phyloP scores from a whole-genome alignment of 2,888 invertebrate genomes.

The Schrankia costaestrigalis region DNA sequence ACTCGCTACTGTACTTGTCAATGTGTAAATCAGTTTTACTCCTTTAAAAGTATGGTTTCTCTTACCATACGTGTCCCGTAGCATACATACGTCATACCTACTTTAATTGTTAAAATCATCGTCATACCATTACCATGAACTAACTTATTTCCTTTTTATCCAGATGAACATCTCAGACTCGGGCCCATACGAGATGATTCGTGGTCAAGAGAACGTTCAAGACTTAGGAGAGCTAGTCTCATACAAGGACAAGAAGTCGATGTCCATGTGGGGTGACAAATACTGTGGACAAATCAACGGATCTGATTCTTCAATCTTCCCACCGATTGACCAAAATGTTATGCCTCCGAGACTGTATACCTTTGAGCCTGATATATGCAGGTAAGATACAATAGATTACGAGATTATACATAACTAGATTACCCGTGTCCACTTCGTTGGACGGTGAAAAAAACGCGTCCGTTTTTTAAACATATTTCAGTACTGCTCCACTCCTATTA shows the following conservation, averaged over 20 bases:
- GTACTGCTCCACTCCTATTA: too few relatives aligned
- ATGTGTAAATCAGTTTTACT: too few relatives aligned
- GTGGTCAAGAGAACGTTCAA: constrained; percentile 71
- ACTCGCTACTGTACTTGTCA: too few relatives aligned
- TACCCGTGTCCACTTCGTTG: too few relatives aligned
- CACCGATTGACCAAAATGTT: constrained; percentile 64
- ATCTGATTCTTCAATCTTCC: constrained; percentile 77
- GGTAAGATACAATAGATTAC: constrained; percentile 40
- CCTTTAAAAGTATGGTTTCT: too few relatives aligned
- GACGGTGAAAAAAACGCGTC: too few relatives aligned
- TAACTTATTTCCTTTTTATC: neutral
- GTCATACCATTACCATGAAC: too few relatives aligned
- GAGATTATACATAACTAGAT: too few relatives aligned
- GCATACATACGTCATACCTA: too few relatives aligned
- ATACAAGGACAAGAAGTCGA: constrained; percentile 55
- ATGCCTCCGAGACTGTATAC: constrained; percentile 60
- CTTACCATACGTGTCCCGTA: too few relatives aligned
- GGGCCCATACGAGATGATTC: constrained; percentile 78
- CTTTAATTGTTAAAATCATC: too few relatives aligned
- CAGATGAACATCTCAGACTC: constrained; percentile 76
- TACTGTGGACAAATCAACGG: constrained; percentile 79
- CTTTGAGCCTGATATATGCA: constrained; percentile 81
- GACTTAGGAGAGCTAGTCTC: constrained; percentile 73
- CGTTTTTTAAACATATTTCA: too few relatives aligned
- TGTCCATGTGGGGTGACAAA: constrained; percentile 59